These are phyloP conservation scores for Acanthosoma haemorrhoidale DNA, from an alignment of 2,888 invertebrate species.

Conservation along the genomic window DNA sequence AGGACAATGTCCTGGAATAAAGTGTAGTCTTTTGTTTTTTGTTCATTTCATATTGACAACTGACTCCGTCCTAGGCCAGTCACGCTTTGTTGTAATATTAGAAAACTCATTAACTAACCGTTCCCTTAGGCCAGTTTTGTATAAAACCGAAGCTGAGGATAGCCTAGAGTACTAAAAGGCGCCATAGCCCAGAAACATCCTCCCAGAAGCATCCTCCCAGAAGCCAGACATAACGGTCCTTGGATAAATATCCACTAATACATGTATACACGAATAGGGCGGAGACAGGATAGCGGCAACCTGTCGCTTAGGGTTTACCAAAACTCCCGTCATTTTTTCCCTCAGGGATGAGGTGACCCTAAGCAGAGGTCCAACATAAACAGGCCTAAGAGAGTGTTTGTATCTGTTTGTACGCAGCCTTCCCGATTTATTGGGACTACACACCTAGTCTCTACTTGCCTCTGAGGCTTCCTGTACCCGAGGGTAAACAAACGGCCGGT, in stretches of 20 bases:
- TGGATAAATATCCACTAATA: not conserved
- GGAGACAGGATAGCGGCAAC: not conserved
- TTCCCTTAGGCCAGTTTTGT: no score
- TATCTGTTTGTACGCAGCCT: not conserved
- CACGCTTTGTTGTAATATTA: no score
- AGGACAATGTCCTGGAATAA: no score
- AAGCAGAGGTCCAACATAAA: not conserved
- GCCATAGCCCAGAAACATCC: not conserved
- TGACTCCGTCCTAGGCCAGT: no score
- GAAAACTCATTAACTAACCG: no score
- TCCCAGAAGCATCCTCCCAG: not conserved
- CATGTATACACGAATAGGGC: no score
- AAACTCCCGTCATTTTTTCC: conserved; percentile 15
- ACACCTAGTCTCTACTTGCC: not conserved
- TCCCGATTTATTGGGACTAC: not conserved
- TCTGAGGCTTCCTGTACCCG: not conserved
- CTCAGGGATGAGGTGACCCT: not conserved
- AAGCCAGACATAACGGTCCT: not conserved
- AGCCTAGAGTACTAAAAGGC: no score
- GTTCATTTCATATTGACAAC: no score
- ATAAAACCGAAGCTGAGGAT: no score
- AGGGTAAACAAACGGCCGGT: not conserved
- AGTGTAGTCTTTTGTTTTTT: no score
- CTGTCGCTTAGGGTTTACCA: not conserved
- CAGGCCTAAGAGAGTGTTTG: conserved; percentile 24